Evolutionary conservation across 2,113 vertebrate genomes (phyloP).

Genomic region (Cyprinus carpio): DNA sequence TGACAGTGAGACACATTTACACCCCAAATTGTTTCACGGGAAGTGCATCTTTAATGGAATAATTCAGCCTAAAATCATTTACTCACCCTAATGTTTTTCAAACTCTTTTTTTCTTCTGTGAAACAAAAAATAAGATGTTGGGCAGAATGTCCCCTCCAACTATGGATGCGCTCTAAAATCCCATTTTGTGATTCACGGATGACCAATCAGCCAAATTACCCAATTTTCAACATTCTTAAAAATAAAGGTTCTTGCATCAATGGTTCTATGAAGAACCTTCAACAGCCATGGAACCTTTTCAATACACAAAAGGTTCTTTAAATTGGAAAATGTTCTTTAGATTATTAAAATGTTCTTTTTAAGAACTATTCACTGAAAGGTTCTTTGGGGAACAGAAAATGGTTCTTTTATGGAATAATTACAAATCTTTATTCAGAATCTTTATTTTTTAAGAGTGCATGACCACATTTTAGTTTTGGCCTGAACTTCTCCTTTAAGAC

Average conservation of each 20-base stretch:
- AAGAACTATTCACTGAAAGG: not conserved
- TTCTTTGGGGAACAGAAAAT: not conserved
- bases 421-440: no score
- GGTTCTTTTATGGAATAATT: not conserved
- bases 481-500: not conserved
- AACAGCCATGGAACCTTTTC: no score
- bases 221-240: no score
- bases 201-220: not conserved
- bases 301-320: not conserved
- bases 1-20: not conserved
- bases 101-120: not conserved
- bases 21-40: no score
- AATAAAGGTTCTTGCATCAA: no score
- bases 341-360: not conserved
- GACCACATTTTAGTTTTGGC: not conserved
- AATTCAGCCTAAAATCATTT: not conserved
- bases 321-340: not conserved
- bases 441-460: not conserved
- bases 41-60: not conserved
- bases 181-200: not conserved
- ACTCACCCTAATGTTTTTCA: not conserved
- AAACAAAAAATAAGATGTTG: not conserved
- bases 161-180: not conserved
- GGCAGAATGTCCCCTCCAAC: not conserved
- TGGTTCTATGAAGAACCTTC: no score